These are phyloP conservation scores for Cepaea hortensis DNA, from an alignment of 2,888 invertebrate species.

Conservation along the genomic window DNA sequence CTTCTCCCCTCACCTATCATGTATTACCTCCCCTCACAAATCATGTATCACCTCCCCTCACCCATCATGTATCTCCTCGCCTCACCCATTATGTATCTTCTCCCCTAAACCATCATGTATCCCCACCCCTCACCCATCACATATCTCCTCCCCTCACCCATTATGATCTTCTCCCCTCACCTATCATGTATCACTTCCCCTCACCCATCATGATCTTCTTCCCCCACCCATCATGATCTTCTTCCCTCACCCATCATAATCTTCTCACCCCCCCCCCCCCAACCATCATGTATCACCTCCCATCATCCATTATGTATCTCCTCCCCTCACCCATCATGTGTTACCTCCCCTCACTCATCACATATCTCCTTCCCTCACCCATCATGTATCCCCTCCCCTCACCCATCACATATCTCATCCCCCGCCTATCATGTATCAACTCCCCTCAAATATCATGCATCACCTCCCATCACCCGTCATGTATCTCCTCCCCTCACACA, in stretches of 20 bases:
- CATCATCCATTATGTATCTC: too few species aligned
- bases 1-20: not conserved
- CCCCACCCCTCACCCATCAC: not conserved
- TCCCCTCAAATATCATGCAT: not conserved
- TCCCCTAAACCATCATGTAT: not conserved
- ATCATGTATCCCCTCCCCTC: too few species aligned
- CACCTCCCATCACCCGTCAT: not conserved
- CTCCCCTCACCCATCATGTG: too few species aligned
- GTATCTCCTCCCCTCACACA: not conserved
- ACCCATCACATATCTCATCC: too few species aligned
- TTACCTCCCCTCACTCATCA: too few species aligned
- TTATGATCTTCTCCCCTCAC: not conserved
- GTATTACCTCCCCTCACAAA: not conserved
- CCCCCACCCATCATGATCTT: not conserved
- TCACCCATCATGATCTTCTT: not conserved
- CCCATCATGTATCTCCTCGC: too few species aligned
- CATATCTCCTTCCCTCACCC: too few species aligned
- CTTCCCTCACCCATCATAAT: too few species aligned
- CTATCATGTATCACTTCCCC: not conserved
- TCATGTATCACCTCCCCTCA: not conserved
- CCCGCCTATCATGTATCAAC: not conserved
- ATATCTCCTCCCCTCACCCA: not conserved
- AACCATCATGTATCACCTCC: not conserved
- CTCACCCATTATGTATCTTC: not conserved
- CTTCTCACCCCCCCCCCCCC: not conserved